These are phyloP conservation scores for Cheilosia pagana DNA, from an alignment of 2,888 invertebrate genomes.

Conservation along the genomic window DNA sequence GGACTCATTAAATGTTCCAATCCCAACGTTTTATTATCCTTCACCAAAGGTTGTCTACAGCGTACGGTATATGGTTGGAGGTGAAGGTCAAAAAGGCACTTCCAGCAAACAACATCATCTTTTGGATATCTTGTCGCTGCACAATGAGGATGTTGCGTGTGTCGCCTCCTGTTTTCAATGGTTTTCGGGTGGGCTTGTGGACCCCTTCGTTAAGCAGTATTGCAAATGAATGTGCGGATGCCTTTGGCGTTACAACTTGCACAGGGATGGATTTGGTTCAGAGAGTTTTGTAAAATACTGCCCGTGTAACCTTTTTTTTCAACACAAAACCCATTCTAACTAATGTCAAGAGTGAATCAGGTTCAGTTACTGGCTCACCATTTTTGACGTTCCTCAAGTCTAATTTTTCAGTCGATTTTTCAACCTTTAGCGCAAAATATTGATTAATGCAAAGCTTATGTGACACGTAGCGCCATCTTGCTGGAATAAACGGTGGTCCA, in stretches of 20 bases:
- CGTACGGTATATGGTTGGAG: neutral
- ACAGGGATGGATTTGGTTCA: neutral
- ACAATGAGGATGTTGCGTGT: conserved; percentile 29
- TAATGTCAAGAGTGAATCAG: too few relatives aligned
- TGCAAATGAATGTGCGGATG: conserved; percentile 24
- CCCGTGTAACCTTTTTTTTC: too few relatives aligned
- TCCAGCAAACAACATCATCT: conserved; percentile 55
- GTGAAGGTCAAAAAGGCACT: conserved; percentile 44
- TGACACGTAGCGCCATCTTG: too few relatives aligned
- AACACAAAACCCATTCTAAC: too few relatives aligned
- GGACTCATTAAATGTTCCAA: conserved; percentile 74
- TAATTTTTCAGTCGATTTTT: too few relatives aligned
- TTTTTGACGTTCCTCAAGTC: too few relatives aligned
- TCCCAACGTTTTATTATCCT: conserved; percentile 71
- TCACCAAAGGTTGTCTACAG: conserved; percentile 41
- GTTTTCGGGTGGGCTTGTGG: neutral
- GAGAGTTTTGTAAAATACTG: too few relatives aligned
- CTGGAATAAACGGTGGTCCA: too few relatives aligned
- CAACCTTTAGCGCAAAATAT: too few relatives aligned
- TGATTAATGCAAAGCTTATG: too few relatives aligned
- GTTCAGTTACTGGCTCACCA: too few relatives aligned
- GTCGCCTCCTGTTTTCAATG: conserved; percentile 32
- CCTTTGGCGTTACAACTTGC: neutral
- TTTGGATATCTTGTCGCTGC: conserved; percentile 41
- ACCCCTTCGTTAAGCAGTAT: conserved; percentile 60